A percentile compares a stretch with the other conserved stretches of the same genome.
Conservation (phyloP, 1,140 invertebrate genomes). For the Fopius arisanus region DNA sequence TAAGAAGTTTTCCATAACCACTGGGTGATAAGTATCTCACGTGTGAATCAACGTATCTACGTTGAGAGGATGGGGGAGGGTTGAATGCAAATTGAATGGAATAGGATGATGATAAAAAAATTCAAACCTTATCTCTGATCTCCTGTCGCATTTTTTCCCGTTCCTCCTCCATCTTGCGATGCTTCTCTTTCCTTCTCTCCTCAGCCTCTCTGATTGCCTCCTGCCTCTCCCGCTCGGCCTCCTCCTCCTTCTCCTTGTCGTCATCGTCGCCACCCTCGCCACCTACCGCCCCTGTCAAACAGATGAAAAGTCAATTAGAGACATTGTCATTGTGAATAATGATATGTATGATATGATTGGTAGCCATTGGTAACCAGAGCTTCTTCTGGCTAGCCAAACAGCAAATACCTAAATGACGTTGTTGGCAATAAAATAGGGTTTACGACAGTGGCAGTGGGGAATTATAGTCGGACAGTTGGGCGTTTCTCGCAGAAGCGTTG, state of each 20-base stretch:
- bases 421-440: neutral
- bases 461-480: neutral
- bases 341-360: too few species aligned
- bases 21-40: neutral
- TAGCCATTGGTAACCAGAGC: too few species aligned
- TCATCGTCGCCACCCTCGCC: constrained; percentile 88
- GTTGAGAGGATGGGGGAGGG: neutral
- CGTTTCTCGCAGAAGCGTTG: neutral
- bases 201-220: constrained; percentile 94
- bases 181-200: constrained; percentile 94
- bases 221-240: constrained; percentile 91
- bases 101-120: constrained; percentile 15
- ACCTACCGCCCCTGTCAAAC: constrained; percentile 81
- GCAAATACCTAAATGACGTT: too few species aligned
- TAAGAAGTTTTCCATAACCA: neutral
- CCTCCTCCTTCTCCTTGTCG: constrained; percentile 93
- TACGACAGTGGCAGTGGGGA: neutral
- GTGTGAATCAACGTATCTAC: neutral
- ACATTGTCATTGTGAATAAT: neutral
- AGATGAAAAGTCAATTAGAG: constrained; percentile 39
- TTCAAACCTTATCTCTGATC: constrained; percentile 93
- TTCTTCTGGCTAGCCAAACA: too few species aligned
- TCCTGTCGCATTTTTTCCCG: constrained; percentile 97
- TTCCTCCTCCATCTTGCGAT: constrained; percentile 98
- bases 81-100: constrained; percentile 6